phyloP scores from a whole-genome alignment of 2,113 vertebrate species.

The Toxotes chatareus region DNA sequence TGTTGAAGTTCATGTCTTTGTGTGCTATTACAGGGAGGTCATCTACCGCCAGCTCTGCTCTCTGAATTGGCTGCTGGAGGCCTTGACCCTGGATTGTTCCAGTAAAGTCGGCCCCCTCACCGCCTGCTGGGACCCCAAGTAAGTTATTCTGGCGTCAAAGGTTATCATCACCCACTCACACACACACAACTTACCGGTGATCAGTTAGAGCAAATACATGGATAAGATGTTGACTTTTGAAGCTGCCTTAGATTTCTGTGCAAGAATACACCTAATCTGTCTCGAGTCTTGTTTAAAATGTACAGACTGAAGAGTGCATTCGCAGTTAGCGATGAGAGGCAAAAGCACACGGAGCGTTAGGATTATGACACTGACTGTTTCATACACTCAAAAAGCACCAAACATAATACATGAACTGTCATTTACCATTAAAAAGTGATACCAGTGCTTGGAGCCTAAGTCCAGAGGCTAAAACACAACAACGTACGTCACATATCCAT shows the following conservation, averaged over 20 bases:
- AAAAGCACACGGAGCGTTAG: not conserved
- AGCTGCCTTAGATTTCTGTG: not conserved
- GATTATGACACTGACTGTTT: not conserved
- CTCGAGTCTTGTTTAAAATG: not conserved
- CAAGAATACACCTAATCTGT: not conserved
- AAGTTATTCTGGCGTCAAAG: constrained; percentile 27
- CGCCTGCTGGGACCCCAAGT: constrained; percentile 80
- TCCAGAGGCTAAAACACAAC: not conserved
- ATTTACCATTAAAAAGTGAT: constrained; percentile 30
- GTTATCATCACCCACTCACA: constrained; percentile 8
- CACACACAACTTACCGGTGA: not conserved
- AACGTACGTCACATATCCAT: constrained; percentile 3
- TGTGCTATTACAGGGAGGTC: constrained; percentile 68
- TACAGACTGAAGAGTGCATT: not conserved
- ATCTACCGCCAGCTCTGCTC: constrained; percentile 86
- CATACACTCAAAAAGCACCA: not conserved
- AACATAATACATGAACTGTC: constrained; percentile 29
- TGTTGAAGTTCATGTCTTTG: constrained; percentile 4
- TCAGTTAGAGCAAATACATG: not conserved
- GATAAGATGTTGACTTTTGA: constrained; percentile 14
- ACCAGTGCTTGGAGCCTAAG: not conserved
- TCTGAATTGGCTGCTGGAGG: constrained; percentile 86
- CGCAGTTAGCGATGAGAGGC: not conserved
- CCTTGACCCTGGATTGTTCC: constrained; percentile 75
- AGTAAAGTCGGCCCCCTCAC: constrained; percentile 68